These are phyloP conservation scores for Melanophora roralis DNA, from an alignment of 2,888 invertebrate genomes.

Conservation along the genomic window DNA sequence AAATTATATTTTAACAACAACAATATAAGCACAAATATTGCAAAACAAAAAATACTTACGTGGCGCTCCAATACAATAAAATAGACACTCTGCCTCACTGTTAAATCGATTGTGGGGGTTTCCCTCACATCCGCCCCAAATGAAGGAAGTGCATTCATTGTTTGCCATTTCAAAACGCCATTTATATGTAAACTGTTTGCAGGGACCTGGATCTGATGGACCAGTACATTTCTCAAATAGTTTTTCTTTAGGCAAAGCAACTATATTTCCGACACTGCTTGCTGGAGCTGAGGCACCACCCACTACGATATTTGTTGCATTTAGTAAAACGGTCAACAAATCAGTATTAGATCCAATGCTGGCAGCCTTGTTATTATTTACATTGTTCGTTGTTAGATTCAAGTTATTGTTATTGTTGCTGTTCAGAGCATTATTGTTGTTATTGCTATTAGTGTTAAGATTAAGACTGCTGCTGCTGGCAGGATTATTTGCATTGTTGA, in stretches of 20 bases:
- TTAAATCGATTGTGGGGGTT: constrained; percentile 83
- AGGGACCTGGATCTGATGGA: constrained; percentile 79
- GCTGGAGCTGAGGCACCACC: constrained; percentile 19
- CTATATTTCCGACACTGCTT: constrained; percentile 60
- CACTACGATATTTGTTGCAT: constrained; percentile 48
- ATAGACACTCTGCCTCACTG: constrained; percentile 82
- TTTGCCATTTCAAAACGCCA: constrained; percentile 82
- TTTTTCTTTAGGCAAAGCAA: constrained; percentile 72
- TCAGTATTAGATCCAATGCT: constrained; percentile 38
- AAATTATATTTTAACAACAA: neutral
- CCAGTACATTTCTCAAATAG: constrained; percentile 76
- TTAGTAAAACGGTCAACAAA: constrained; percentile 39
- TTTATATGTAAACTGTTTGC: constrained; percentile 82
- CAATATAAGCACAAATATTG: neutral
- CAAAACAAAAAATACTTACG: constrained; percentile 75
- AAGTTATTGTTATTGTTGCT: constrained; percentile 52
- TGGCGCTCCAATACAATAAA: constrained; percentile 81
- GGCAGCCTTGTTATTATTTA: constrained; percentile 46
- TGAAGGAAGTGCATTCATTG: constrained; percentile 81
- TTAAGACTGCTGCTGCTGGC: constrained; percentile 54
- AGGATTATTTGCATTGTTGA: constrained; percentile 50
- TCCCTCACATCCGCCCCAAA: constrained; percentile 84
- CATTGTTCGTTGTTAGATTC: constrained; percentile 58
- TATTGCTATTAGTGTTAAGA: constrained; percentile 46
- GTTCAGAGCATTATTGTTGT: constrained; percentile 27